Evolutionary conservation across 2,888 invertebrate genomes (phyloP).

Genomic region (Drosophila falleni): DNA sequence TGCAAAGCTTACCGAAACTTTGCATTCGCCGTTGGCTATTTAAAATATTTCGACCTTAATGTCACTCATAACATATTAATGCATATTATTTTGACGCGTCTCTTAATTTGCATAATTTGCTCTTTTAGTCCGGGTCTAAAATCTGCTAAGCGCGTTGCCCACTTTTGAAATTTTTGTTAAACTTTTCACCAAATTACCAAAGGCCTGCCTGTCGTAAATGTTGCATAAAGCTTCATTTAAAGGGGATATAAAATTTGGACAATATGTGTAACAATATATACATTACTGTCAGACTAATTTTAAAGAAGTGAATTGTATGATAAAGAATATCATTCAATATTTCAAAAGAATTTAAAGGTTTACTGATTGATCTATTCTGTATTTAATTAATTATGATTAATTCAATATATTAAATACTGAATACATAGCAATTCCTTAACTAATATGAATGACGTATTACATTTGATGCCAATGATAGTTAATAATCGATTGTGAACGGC

Average conservation of each 20-base stretch:
- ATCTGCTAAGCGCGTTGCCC: constrained; percentile 24
- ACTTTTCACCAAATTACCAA: constrained; percentile 13
- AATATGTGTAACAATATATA: not conserved
- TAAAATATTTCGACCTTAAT: constrained; percentile 4
- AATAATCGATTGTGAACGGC: too few species aligned
- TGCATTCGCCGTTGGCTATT: not conserved
- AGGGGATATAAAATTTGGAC: constrained; percentile 2
- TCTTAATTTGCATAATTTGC: constrained; percentile 57
- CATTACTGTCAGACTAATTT: not conserved
- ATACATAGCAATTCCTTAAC: too few species aligned
- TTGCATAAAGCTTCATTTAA: constrained; percentile 9
- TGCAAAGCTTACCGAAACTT: not conserved
- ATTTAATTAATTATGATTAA: too few species aligned
- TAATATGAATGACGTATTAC: too few species aligned
- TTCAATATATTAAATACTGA: too few species aligned
- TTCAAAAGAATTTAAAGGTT: too few species aligned
- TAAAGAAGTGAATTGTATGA: not conserved
- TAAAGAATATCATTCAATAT: not conserved
- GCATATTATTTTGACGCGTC: constrained; percentile 39
- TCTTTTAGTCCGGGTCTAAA: not conserved
- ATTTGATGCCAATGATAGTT: too few species aligned
- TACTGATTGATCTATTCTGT: too few species aligned
- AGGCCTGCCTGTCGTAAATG: constrained; percentile 3
- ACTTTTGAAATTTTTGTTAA: constrained; percentile 9
- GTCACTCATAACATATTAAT: constrained; percentile 13